Evolutionary conservation across 2,797 vertebrate genomes (phyloP).

Genomic region (Hemitrygon akajei): DNA sequence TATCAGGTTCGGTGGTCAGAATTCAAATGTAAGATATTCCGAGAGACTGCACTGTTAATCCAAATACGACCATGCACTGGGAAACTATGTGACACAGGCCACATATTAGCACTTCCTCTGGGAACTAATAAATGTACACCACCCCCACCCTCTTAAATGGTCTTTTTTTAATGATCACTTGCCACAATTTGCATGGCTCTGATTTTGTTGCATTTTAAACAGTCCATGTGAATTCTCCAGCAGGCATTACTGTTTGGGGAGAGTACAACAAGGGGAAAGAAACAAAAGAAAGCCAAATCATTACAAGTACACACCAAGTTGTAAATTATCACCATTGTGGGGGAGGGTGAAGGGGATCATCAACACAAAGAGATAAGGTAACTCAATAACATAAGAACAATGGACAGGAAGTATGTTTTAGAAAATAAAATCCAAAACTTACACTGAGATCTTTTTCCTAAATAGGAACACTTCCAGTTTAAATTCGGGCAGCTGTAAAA

Average conservation of each 20-base stretch:
- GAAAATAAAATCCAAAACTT: not conserved
- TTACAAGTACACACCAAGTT: not conserved
- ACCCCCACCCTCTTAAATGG: too few relatives aligned
- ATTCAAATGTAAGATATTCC: not conserved
- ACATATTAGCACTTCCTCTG: not conserved
- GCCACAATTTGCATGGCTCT: not conserved
- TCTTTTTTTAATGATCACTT: not conserved
- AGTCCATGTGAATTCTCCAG: not conserved
- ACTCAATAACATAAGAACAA: not conserved
- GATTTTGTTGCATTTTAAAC: not conserved
- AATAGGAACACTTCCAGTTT: not conserved
- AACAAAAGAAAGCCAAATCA: not conserved
- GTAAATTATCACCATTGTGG: not conserved
- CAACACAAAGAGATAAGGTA: not conserved
- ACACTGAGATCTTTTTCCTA: not conserved
- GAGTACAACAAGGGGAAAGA: conserved; percentile 27
- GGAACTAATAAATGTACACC: not conserved
- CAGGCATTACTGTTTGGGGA: not conserved
- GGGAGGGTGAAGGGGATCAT: not conserved
- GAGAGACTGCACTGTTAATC: not conserved
- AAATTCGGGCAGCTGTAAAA: not conserved
- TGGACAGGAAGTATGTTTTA: not conserved
- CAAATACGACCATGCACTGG: not conserved
- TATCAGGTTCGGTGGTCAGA: not conserved
- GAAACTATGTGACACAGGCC: not conserved